Conservation (phyloP, 2,888 invertebrate genomes). For the Bedellia somnulentella region DNA sequence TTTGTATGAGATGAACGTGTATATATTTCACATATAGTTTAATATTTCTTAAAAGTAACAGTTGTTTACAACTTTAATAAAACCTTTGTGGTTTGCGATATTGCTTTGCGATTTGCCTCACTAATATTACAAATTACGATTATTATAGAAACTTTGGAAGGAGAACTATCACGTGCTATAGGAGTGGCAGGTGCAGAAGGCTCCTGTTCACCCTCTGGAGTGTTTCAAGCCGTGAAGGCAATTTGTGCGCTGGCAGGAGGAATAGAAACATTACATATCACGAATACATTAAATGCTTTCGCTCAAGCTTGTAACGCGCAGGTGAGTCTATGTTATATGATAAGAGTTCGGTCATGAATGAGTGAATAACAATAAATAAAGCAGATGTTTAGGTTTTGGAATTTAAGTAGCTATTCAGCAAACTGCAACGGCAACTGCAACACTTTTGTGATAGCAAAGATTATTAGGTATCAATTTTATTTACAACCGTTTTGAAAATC, state of each 20-base stretch:
- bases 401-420: no score
- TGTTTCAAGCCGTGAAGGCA: constrained; percentile 90
- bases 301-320: constrained; percentile 60
- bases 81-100: neutral
- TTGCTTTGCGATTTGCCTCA: no score
- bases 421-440: no score
- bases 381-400: no score
- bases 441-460: no score
- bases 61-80: constrained; percentile 3
- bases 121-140: no score
- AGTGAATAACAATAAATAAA: neutral
- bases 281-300: constrained; percentile 71
- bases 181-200: constrained; percentile 63
- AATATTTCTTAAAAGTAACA: no score
- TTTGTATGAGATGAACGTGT: no score
- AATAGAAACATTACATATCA: constrained; percentile 86
- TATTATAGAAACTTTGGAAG: constrained; percentile 79
- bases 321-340: constrained; percentile 18
- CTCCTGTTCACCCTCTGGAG: constrained; percentile 54
- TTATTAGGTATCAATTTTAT: no score
- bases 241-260: constrained; percentile 87
- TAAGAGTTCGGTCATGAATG: no score
- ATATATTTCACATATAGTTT: no score
- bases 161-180: constrained; percentile 76
- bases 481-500: no score